phyloP scores from a whole-genome alignment of 2,888 invertebrate genomes.

The Hybos culiciformis region DNA sequence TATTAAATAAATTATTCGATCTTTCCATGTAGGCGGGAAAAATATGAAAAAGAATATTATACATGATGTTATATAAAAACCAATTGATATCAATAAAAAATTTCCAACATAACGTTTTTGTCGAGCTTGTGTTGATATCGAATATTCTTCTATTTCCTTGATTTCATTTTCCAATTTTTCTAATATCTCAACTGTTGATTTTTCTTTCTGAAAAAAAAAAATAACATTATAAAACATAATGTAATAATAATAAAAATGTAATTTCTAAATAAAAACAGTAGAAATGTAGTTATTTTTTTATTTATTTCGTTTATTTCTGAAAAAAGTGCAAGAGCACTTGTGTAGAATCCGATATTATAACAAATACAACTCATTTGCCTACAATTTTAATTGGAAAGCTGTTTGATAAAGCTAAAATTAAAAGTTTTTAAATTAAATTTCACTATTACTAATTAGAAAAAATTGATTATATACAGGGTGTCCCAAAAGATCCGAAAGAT shows the following conservation, averaged over 20 bases:
- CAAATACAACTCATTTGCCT: too few species aligned
- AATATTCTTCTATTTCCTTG: conserved; percentile 64
- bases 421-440: too few species aligned
- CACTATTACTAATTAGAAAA: too few species aligned
- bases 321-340: too few species aligned
- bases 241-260: neutral
- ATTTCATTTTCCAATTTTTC: conserved; percentile 70
- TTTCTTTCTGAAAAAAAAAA: conserved; percentile 37
- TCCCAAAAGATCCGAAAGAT: too few species aligned
- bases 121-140: conserved; percentile 61
- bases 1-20: conserved; percentile 59
- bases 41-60: conserved; percentile 67
- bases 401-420: too few species aligned
- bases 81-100: conserved; percentile 55
- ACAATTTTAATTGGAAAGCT: too few species aligned
- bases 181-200: conserved; percentile 40
- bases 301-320: too few species aligned
- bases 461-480: too few species aligned
- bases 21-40: conserved; percentile 59
- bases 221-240: conserved; percentile 4
- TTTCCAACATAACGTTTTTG: conserved; percentile 72
- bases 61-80: conserved; percentile 55
- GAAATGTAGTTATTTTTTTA: neutral
- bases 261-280: neutral
- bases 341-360: too few species aligned